A percentile compares a stretch with the other conserved stretches of the same genome.
Conservation (phyloP, 2,888 invertebrate species). For the Cheilosia vulpina region DNA sequence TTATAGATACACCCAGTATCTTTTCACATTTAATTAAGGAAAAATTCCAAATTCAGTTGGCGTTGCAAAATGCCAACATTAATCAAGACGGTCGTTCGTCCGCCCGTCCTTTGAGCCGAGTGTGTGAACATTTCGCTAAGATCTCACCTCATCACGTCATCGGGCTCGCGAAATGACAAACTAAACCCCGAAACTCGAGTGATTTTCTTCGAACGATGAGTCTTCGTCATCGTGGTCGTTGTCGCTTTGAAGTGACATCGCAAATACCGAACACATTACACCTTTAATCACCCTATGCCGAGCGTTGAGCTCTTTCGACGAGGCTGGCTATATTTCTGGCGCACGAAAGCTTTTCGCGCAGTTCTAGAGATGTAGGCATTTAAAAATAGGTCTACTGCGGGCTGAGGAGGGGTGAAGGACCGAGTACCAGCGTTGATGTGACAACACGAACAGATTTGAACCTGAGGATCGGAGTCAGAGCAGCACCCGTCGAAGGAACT, state of each 20-base stretch:
- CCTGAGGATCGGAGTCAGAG: constrained; percentile 47
- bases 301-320: constrained; percentile 47
- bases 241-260: constrained; percentile 67
- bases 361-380: constrained; percentile 16
- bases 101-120: constrained; percentile 41
- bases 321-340: constrained; percentile 25
- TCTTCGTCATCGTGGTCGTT: neutral
- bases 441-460: constrained; percentile 73
- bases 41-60: constrained; percentile 68
- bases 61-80: constrained; percentile 74
- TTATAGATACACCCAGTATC: constrained; percentile 12
- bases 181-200: constrained; percentile 58
- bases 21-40: constrained; percentile 69
- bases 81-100: constrained; percentile 68
- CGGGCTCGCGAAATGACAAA: constrained; percentile 68
- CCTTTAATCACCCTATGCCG: constrained; percentile 73
- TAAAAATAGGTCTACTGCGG: constrained; percentile 40
- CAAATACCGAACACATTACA: constrained; percentile 72
- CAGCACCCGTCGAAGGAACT: constrained; percentile 16
- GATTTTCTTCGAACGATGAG: constrained; percentile 17
- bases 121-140: constrained; percentile 74
- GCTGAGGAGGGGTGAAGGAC: constrained; percentile 10
- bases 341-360: constrained; percentile 58
- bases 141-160: constrained; percentile 74
- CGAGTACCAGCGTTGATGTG: constrained; percentile 68